phyloP scores from a whole-genome alignment of 2,797 vertebrate genomes.

The Micrastur ruficollis region DNA sequence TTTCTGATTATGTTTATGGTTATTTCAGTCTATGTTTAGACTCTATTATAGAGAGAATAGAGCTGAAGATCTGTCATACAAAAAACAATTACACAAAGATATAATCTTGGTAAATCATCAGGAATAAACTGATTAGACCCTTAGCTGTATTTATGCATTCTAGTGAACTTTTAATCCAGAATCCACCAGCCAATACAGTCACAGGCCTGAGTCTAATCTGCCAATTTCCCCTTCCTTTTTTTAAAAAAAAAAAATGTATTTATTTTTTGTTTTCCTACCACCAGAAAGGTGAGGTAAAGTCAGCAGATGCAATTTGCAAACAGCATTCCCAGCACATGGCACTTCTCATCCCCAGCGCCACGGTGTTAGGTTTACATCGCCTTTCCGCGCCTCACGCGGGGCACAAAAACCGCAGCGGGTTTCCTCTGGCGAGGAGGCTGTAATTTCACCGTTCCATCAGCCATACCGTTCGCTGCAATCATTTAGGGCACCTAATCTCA shows the following conservation, averaged over 20 bases:
- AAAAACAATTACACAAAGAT: conserved; percentile 13
- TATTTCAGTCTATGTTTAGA: conserved; percentile 25
- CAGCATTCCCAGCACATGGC: rapidly evolving
- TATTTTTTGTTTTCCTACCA: not conserved
- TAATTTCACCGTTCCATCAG: not conserved
- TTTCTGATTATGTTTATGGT: conserved; percentile 7
- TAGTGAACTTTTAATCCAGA: not conserved
- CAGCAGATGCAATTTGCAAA: not conserved
- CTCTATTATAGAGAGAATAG: not conserved
- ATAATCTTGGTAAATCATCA: conserved; percentile 18
- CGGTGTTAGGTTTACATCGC: rapidly evolving
- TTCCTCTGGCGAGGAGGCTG: not conserved
- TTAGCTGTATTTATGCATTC: not conserved
- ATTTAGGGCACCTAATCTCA: not conserved
- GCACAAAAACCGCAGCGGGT: rapidly evolving
- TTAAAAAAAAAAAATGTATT: too few species aligned
- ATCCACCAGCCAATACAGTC: not conserved
- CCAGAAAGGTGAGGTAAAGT: not conserved
- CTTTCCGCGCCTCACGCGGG: not conserved
- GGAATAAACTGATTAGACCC: not conserved
- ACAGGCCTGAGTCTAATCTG: not conserved
- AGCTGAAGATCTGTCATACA: not conserved
- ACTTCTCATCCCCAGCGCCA: rapidly evolving
- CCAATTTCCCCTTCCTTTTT: not conserved
- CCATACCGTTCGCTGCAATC: too few species aligned